Conservation (phyloP, 37 sponge, comb jelly and placozoan genomes). For the Crambe crambe region DNA sequence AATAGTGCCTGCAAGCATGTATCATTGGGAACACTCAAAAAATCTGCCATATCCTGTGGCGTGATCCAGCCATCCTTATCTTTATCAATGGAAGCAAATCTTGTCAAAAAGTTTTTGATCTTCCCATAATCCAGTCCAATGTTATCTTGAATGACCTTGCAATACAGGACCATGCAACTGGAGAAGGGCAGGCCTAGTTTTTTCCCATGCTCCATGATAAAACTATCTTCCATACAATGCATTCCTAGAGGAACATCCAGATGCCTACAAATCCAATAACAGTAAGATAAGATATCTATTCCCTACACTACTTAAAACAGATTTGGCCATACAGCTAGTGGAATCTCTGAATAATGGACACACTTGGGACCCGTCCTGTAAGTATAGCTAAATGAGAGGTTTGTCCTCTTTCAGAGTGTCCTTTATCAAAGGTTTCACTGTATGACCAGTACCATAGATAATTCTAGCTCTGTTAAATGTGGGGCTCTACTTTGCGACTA, state of each 20-base stretch:
- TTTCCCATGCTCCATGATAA: conserved; percentile 4
- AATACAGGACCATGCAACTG: conserved; percentile 34
- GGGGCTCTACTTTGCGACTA: conserved; percentile 1
- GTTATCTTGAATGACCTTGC: not conserved
- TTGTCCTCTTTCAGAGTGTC: too few species aligned
- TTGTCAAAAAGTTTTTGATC: conserved; percentile 20
- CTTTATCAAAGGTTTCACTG: too few species aligned
- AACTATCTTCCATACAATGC: conserved; percentile 43
- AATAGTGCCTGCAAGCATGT: not conserved
- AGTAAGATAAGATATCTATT: too few species aligned
- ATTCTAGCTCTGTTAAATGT: too few species aligned
- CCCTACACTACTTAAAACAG: too few species aligned
- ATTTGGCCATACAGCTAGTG: too few species aligned
- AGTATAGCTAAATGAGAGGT: too few species aligned
- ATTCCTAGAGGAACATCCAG: conserved; percentile 2
- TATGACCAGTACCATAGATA: too few species aligned
- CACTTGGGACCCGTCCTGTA: too few species aligned
- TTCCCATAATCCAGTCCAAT: not conserved
- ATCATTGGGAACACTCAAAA: conserved; percentile 42
- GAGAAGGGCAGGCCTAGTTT: conserved; percentile 25
- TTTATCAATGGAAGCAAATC: conserved; percentile 38
- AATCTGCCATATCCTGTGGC: conserved; percentile 27
- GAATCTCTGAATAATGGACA: too few species aligned
- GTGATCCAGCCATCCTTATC: conserved; percentile 47
- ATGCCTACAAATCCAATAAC: too few species aligned